A percentile compares a stretch with the other conserved stretches of the same genome.
phyloP scores from a whole-genome alignment of 2,797 vertebrate genomes.

The Scolopax bukidnonensis region DNA sequence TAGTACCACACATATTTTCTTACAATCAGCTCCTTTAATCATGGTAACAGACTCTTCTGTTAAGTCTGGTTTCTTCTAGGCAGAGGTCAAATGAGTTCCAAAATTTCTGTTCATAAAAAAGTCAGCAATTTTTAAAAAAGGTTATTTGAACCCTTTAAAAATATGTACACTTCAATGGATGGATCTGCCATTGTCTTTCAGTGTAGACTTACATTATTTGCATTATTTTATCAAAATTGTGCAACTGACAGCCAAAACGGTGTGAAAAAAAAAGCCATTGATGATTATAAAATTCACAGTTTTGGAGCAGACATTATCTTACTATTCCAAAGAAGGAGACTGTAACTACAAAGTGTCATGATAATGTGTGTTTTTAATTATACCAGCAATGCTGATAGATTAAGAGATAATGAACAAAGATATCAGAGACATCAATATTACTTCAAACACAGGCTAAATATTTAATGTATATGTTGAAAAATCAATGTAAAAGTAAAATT shows the following conservation, averaged over 20 bases:
- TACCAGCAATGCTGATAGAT: background rate
- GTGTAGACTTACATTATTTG: background rate
- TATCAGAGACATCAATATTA: background rate
- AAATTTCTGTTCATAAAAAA: background rate
- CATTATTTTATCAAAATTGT: background rate
- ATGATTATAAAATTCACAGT: background rate
- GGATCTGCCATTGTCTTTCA: background rate
- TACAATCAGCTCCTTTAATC: background rate
- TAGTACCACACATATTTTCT: background rate
- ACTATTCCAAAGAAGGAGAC: background rate
- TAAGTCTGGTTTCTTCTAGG: background rate
- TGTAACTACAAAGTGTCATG: background rate
- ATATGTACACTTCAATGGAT: background rate
- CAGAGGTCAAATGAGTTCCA: background rate
- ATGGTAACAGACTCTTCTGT: background rate
- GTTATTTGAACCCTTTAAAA: background rate
- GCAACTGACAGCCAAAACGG: background rate
- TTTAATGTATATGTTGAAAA: constrained; percentile 21
- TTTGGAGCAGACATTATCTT: background rate
- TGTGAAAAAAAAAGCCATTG: background rate
- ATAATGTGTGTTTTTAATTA: constrained; percentile 12
- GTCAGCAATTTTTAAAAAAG: background rate
- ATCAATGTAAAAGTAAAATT: constrained; percentile 8
- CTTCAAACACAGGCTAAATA: background rate
- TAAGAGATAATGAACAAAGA: constrained; percentile 9